Conservation (phyloP, 2,888 invertebrate species). For the Sarcophaga subvicina region DNA sequence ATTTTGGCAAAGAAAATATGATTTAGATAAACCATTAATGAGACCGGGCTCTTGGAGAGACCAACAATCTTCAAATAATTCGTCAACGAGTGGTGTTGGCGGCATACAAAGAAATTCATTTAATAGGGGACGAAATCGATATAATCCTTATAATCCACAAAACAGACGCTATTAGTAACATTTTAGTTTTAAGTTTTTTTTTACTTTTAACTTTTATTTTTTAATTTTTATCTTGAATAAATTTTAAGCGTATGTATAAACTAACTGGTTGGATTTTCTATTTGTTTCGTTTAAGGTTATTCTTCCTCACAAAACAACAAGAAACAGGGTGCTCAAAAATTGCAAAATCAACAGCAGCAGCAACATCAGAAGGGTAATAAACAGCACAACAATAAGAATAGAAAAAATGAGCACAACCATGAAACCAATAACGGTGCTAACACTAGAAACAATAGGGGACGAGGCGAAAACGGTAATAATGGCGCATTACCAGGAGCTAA, state of each 20-base stretch:
- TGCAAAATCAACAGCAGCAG: slow-evolving; percentile 41
- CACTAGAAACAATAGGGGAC: slow-evolving; percentile 49
- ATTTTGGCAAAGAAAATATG: slow-evolving; percentile 77
- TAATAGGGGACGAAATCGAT: slow-evolving; percentile 74
- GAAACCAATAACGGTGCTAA: slow-evolving; percentile 67
- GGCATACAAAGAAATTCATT: slow-evolving; percentile 45
- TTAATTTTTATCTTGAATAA: slow-evolving; percentile 36
- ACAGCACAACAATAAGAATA: slow-evolving; percentile 71
- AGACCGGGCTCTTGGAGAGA: slow-evolving; percentile 68
- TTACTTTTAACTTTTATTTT: slow-evolving; percentile 7
- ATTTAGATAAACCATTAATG: slow-evolving; percentile 77
- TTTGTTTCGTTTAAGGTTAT: slow-evolving; percentile 62
- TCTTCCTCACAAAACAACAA: slow-evolving; percentile 63
- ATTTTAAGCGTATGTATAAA: slow-evolving; percentile 12
- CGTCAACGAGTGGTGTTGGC: background rate
- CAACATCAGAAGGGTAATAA: slow-evolving; percentile 56
- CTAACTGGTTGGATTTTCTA: slow-evolving; percentile 29
- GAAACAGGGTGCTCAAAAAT: slow-evolving; percentile 60
- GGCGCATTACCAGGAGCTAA: slow-evolving; percentile 13
- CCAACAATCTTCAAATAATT: slow-evolving; percentile 9
- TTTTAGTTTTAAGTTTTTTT: background rate
- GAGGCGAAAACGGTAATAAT: slow-evolving; percentile 42
- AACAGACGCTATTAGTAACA: slow-evolving; percentile 73
- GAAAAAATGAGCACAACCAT: slow-evolving; percentile 75
- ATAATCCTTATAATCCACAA: slow-evolving; percentile 75